phyloP scores from a whole-genome alignment of 2,888 invertebrate species.

The Thymelicus lineola region DNA sequence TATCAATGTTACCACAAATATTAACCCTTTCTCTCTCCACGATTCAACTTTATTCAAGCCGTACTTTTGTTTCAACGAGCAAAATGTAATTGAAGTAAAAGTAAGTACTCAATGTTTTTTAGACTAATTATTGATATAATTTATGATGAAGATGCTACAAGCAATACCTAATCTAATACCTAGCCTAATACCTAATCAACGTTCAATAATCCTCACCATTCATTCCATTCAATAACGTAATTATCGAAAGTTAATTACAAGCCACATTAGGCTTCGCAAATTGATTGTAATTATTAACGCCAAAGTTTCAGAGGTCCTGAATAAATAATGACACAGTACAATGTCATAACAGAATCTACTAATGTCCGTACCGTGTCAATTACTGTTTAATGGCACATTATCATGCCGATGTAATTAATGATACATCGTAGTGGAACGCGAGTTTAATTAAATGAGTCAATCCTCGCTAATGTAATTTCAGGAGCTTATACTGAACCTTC shows the following conservation, averaged over 20 bases:
- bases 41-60: too few relatives aligned
- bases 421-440: constrained; percentile 9
- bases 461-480: constrained; percentile 22
- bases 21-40: too few relatives aligned
- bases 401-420: constrained; percentile 20
- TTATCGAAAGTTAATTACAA: background rate
- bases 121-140: too few relatives aligned
- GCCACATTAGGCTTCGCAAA: constrained; percentile 12
- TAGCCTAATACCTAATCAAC: too few relatives aligned
- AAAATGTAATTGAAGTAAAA: too few relatives aligned
- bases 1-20: too few relatives aligned
- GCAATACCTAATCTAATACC: too few relatives aligned
- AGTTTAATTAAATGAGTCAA: constrained; percentile 26
- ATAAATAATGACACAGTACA: constrained; percentile 19
- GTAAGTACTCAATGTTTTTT: too few relatives aligned
- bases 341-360: constrained; percentile 28
- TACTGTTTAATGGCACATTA: constrained; percentile 25
- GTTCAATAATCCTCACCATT: background rate
- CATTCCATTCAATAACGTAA: background rate
- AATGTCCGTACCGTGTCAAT: constrained; percentile 27
- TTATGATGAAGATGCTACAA: too few relatives aligned
- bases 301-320: constrained; percentile 14
- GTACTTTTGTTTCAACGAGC: too few relatives aligned
- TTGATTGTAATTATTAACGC: constrained; percentile 16
- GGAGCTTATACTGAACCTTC: background rate